Base-by-base conservation (phyloP, 2,888 invertebrate species). In the Empis stercorea region DNA sequence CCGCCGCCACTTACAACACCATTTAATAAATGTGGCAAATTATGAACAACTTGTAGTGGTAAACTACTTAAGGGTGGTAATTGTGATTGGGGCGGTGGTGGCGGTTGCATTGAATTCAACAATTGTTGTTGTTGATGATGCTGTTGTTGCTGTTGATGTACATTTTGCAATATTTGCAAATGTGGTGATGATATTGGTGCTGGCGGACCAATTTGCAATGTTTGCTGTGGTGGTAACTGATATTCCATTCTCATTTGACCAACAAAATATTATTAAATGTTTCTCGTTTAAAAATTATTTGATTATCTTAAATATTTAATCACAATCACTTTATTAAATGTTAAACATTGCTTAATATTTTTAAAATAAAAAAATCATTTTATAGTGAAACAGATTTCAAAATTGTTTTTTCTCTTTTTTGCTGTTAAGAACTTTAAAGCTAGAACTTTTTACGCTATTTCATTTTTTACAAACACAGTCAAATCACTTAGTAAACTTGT, bases 31-130 rank as follows among this genome's bases (percentile, higher is more conserved):
- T 69, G 68, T 17, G 67, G 68, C 55, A 69, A 56, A 54, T 64
- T 66, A 52, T 69, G 65, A 20, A 68, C 68, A 46, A 68, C 66
- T 57, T 67, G 66, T 48, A 69, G 51, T 7, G 69, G 69, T 51
- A 68, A 51, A 46, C 59, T 62, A 50, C 63, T 66, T 37, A 67
- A 54, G 10, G 67, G 61, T 16, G 69, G 69, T 58, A 69, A 59
- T 32, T 14, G 40, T 27, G 57, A 32, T 48, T 48, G 54, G 2
- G 40, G 27, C 16, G 57, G 48, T 47, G 54, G 57, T 39, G 57
- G 55, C 20, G 59, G 62, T 55, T 63, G 61, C 59, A 64, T 64
- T 52, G 61, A 56, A 46, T 63, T 56, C 48, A 66, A 55, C 53
- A 63, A 57, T 53, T 64, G 63, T 52, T 64, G 63, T 46, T 63